These are phyloP conservation scores for Coreius guichenoti DNA, from an alignment of 2,797 vertebrate genomes.

Conservation along the genomic window DNA sequence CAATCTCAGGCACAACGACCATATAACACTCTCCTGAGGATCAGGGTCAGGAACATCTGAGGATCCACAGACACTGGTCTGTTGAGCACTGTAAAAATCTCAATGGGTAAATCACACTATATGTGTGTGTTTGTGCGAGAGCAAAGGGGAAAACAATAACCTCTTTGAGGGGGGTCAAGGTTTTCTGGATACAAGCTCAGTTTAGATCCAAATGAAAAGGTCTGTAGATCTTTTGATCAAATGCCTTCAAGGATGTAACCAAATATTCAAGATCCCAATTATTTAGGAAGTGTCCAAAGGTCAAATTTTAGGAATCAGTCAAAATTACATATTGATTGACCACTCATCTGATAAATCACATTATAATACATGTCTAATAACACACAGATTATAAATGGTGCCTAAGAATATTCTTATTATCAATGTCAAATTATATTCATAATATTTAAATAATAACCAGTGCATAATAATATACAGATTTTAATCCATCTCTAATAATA, in stretches of 20 bases:
- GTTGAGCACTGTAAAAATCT: not conserved
- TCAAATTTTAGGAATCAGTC: not conserved
- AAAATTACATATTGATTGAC: not conserved
- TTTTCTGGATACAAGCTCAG: not conserved
- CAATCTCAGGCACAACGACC: not conserved
- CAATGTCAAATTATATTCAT: not conserved
- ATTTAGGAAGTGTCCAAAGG: not conserved
- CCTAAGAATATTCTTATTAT: not conserved
- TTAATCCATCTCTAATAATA: not conserved
- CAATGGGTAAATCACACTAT: too few relatives aligned
- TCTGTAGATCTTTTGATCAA: not conserved
- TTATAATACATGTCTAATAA: not conserved
- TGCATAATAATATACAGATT: not conserved
- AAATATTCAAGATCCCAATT: not conserved
- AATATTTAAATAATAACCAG: not conserved
- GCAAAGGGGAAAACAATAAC: constrained; percentile 45
- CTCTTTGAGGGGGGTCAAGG: constrained; percentile 45
- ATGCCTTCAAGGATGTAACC: not conserved
- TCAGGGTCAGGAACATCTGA: not conserved
- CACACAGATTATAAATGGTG: not conserved
- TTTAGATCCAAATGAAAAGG: not conserved
- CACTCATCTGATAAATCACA: not conserved
- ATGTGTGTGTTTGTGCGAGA: constrained; percentile 1
- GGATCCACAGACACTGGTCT: not conserved
- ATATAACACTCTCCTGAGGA: constrained; percentile 5